A percentile compares a stretch with the other conserved stretches of the same genome.
Conservation (phyloP, 2,113 vertebrate species). For the Hippopotamus amphibius region DNA sequence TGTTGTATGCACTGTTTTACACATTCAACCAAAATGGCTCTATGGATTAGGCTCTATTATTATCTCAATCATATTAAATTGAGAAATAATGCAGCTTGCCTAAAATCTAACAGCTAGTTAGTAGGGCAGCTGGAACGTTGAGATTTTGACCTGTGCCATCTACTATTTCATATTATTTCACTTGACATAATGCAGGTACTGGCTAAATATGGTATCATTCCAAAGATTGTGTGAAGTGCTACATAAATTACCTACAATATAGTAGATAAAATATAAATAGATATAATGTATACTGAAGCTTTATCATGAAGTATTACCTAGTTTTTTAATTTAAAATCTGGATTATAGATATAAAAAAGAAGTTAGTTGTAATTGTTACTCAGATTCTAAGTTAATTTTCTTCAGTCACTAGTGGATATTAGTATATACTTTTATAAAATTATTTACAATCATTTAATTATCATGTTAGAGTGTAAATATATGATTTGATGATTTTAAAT, state of each 20-base stretch:
- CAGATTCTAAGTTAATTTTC: slow-evolving; percentile 30
- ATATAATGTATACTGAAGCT: not conserved
- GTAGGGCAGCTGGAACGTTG: not conserved
- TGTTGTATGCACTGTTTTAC: not conserved
- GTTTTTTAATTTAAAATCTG: slow-evolving; percentile 19
- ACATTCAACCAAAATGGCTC: not conserved
- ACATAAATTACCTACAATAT: not conserved
- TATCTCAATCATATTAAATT: not conserved
- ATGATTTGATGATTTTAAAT: not conserved
- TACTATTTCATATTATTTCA: not conserved
- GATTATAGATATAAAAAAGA: not conserved
- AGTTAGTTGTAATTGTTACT: slow-evolving; percentile 11
- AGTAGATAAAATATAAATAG: not conserved
- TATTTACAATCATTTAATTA: not conserved
- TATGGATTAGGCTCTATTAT: not conserved
- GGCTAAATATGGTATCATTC: no score
- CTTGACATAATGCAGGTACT: not conserved
- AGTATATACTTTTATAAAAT: not conserved
- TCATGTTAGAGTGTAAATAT: not conserved
- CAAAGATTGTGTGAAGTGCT: not conserved
- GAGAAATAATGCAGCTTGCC: not conserved
- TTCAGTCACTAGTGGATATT: not conserved
- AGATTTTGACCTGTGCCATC: not conserved
- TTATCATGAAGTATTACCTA: not conserved
- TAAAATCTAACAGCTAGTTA: not conserved